These are phyloP conservation scores for Fulica atra DNA, from an alignment of 2,113 vertebrate species.

Conservation along the genomic window DNA sequence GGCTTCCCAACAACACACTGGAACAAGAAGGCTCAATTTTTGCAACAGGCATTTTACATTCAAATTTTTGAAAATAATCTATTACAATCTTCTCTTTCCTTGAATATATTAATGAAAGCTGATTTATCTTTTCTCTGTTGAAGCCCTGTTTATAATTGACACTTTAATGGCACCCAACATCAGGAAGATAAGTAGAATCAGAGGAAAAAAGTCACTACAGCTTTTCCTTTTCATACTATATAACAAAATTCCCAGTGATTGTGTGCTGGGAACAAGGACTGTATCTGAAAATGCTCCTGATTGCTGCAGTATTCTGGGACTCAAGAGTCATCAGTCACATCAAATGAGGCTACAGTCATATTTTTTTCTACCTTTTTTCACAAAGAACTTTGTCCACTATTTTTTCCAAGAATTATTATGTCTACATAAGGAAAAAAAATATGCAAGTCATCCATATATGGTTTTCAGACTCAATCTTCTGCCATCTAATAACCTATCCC, in stretches of 20 bases:
- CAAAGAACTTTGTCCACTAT: background rate
- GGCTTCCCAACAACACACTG: background rate
- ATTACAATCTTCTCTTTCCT: background rate
- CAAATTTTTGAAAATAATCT: background rate
- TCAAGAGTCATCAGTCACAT: background rate
- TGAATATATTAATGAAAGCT: background rate
- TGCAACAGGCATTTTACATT: background rate
- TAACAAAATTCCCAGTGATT: background rate
- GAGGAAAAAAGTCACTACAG: background rate
- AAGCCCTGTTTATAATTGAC: background rate
- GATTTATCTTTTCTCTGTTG: background rate
- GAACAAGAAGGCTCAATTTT: background rate
- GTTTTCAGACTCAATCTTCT: background rate
- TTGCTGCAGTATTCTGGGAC: background rate
- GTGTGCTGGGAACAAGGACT: fast-evolving
- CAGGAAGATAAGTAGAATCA: background rate
- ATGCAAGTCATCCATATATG: background rate
- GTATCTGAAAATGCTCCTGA: fast-evolving
- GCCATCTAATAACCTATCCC: background rate
- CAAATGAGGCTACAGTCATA: background rate
- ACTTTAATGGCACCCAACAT: background rate
- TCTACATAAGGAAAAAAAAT: background rate
- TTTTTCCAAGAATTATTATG: background rate
- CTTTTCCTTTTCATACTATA: background rate
- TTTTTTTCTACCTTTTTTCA: background rate